phyloP scores from a whole-genome alignment of 2,888 invertebrate species.

The Leuctra nigra region DNA sequence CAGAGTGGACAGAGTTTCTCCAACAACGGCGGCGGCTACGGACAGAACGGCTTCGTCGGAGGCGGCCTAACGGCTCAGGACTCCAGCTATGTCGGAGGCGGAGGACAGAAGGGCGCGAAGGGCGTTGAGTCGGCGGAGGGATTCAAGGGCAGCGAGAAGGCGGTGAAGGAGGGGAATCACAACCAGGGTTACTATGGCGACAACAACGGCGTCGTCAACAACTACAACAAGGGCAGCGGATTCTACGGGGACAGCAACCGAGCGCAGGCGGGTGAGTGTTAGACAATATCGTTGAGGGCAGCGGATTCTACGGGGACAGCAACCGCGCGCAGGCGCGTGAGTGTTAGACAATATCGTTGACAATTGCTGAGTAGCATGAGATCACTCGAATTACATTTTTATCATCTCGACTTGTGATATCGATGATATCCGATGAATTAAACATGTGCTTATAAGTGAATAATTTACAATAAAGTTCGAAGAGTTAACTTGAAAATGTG shows the following conservation, averaged over 20 bases:
- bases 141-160: background rate
- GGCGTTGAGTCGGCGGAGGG: slow-evolving; percentile 1
- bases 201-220: background rate
- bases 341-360: too few relatives aligned
- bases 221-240: slow-evolving; percentile 4
- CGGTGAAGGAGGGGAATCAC: background rate
- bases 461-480: too few relatives aligned
- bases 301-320: slow-evolving; percentile 5
- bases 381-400: too few relatives aligned
- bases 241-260: background rate
- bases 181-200: slow-evolving; percentile 10
- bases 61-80: background rate
- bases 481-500: too few relatives aligned
- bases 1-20: background rate
- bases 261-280: slow-evolving; percentile 13
- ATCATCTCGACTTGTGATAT: too few relatives aligned
- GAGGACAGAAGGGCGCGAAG: background rate
- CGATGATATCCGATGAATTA: too few relatives aligned
- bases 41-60: background rate
- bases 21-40: background rate
- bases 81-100: background rate
- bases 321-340: slow-evolving; percentile 12
- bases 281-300: too few relatives aligned
- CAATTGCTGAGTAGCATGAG: too few relatives aligned
- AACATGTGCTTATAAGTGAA: too few relatives aligned